Evolutionary conservation across 2,113 vertebrate species (phyloP).

Genomic region (Gorsachius goisagi): DNA sequence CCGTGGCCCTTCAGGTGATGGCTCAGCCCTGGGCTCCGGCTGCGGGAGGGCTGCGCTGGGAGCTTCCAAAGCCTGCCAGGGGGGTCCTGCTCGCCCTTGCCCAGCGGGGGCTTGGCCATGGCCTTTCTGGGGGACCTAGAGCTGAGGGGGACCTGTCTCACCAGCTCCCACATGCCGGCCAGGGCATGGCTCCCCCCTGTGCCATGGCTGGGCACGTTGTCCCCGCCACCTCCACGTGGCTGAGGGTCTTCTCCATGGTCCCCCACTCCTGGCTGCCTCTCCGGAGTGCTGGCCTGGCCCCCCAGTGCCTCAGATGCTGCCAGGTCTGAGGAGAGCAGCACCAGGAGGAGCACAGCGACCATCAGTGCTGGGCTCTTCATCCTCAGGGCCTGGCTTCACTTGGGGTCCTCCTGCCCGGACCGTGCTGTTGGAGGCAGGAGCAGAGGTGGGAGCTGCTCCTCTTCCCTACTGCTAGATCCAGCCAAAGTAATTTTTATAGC

Average conservation of each 20-base stretch:
- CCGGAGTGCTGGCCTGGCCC: accelerated
- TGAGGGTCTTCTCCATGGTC: not conserved
- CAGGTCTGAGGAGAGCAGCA: not conserved
- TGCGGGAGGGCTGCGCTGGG: not conserved
- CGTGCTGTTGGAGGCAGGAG: not conserved
- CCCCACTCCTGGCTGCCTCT: not conserved
- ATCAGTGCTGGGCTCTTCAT: not conserved
- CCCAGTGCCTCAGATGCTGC: not conserved
- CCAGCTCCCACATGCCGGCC: not conserved
- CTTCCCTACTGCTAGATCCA: not conserved
- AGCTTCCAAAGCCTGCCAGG: not conserved
- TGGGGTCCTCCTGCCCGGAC: not conserved
- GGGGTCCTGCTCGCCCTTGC: not conserved
- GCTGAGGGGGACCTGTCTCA: not conserved
- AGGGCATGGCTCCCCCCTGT: not conserved
- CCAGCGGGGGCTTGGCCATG: not conserved
- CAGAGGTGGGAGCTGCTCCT: not conserved
- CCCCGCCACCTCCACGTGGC: not conserved
- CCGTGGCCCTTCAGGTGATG: constrained; percentile 15
- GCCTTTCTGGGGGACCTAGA: not conserved
- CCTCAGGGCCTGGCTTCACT: not conserved
- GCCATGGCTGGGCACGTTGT: not conserved
- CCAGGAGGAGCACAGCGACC: not conserved
- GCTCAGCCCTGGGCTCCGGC: not conserved
- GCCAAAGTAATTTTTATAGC: constrained; percentile 22